Percentiles rank a stretch among this genome's conserved stretches.
These are phyloP conservation scores for Acestrorhynchus altus DNA, from an alignment of 2,797 vertebrate genomes.

Conservation along the genomic window DNA sequence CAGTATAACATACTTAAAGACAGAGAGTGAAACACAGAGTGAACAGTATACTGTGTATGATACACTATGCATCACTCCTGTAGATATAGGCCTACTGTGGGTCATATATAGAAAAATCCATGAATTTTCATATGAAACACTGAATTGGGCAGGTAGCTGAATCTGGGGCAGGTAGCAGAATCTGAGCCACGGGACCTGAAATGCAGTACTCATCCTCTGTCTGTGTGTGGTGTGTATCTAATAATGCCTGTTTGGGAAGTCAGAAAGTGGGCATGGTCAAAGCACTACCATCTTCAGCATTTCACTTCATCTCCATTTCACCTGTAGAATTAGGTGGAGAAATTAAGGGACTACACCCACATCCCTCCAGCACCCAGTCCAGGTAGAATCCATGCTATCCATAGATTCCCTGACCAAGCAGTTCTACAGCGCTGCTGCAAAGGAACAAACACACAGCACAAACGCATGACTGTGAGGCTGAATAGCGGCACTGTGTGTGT, in stretches of 20 bases:
- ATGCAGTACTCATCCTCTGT: too few relatives aligned
- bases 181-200: too few relatives aligned
- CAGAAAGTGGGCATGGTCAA: neutral
- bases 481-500: constrained; percentile 54
- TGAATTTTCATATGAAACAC: too few relatives aligned
- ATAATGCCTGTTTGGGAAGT: neutral
- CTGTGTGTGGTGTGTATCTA: neutral
- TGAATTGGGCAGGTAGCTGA: too few relatives aligned
- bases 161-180: too few relatives aligned
- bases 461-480: constrained; percentile 22
- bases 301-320: neutral
- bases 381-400: constrained; percentile 54
- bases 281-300: neutral
- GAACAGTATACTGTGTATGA: neutral
- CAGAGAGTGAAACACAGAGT: too few relatives aligned
- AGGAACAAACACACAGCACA: constrained; percentile 56
- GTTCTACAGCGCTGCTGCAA: constrained; percentile 24
- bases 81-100: neutral
- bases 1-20: too few relatives aligned
- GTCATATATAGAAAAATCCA: neutral
- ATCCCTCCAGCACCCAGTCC: neutral
- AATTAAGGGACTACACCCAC: neutral
- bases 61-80: neutral
- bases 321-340: neutral
- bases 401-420: constrained; percentile 51